Evolutionary conservation across 2,113 vertebrate species (phyloP), one percentile per base, ranked within the genome.

Genomic region (Hassar affinis): DNA sequence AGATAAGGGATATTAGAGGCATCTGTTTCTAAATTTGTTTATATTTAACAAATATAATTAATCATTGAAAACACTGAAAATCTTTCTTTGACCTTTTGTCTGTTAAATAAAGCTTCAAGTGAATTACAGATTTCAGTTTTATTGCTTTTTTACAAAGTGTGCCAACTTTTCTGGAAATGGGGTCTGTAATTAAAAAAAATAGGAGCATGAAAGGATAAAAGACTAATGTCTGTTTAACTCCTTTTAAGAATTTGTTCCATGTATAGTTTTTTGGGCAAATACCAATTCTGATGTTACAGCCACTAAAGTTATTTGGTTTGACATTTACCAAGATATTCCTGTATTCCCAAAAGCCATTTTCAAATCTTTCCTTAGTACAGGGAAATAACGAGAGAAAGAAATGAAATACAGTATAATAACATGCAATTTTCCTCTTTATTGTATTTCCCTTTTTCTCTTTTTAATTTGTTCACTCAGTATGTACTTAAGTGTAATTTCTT

Each of bases 221-320:
- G 14, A 15, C 35, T 33, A 9, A 52, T 75, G 33, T 75, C 30
- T 75, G 69, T 84, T 49, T 33, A 14, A 25, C 52, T 72, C 4
- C 15, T 72, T 61, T 61, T 79, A 30, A 17, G 14, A 12, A 14
- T 25, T n/a, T 3, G 25, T 49, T 54, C 27, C 27, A 5, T 22
- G 47, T 54, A 27, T 35, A 54, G 27, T 33, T 52, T 78, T 68
- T 84, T 2, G 33, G 49, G 61, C 52, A 85, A 85, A 85, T 78
- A 79, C 66, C 49, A 66, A 52, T 79, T 84, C 66, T 75, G 79
- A 82, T 76, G 42, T 54, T 82, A 83, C n/a, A 79, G 82, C 33
- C 74, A 61, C 33, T n/a, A 74, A 64, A 74, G 38, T 79, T 77
- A 79, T 82, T 86, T 75, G n/a, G 59, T 86, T 88, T 88, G 85